phyloP scores from a whole-genome alignment of 1,140 invertebrate genomes.

The Drosophila biarmipes region DNA sequence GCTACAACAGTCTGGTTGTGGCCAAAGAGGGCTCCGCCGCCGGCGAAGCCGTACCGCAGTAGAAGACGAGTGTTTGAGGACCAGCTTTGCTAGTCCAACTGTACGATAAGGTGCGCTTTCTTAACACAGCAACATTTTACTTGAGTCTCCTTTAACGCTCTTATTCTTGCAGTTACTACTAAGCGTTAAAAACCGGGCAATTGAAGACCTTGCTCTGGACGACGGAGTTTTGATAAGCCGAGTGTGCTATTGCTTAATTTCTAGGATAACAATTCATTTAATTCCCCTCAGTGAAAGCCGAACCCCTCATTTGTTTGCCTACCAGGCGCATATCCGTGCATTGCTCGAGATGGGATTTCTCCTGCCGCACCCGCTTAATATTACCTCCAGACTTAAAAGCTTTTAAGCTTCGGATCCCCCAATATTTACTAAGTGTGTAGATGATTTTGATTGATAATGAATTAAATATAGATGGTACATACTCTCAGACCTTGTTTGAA shows the following conservation, averaged over 20 bases:
- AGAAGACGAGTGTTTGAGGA: slow-evolving; percentile 10
- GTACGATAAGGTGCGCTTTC: slow-evolving; percentile 13
- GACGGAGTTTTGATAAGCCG: slow-evolving; percentile 5
- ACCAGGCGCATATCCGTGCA: slow-evolving; percentile 7
- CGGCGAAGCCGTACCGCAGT: slow-evolving; percentile 7
- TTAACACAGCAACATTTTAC: neutral
- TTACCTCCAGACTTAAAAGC: neutral
- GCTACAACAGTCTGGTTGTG: slow-evolving; percentile 56
- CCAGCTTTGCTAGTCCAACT: slow-evolving; percentile 1
- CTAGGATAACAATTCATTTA: slow-evolving; percentile 5
- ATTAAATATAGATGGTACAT: slow-evolving; percentile 30
- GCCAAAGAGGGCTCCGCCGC: slow-evolving; percentile 22
- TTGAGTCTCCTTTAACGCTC: neutral
- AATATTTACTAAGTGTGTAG: slow-evolving; percentile 33
- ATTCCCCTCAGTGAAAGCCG: neutral
- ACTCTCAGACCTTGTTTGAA: neutral
- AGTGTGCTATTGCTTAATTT: slow-evolving; percentile 34
- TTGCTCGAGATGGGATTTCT: neutral
- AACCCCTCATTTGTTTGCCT: neutral
- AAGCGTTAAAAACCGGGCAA: slow-evolving; percentile 21
- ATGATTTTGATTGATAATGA: slow-evolving; percentile 31
- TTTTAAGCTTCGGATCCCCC: slow-evolving; percentile 8
- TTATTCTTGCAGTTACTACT: slow-evolving; percentile 20
- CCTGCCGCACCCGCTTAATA: slow-evolving; percentile 7
- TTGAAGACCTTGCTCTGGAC: slow-evolving; percentile 6